These are phyloP conservation scores for Branchellion lobata DNA, from an alignment of 2,888 invertebrate species.

Conservation along the genomic window DNA sequence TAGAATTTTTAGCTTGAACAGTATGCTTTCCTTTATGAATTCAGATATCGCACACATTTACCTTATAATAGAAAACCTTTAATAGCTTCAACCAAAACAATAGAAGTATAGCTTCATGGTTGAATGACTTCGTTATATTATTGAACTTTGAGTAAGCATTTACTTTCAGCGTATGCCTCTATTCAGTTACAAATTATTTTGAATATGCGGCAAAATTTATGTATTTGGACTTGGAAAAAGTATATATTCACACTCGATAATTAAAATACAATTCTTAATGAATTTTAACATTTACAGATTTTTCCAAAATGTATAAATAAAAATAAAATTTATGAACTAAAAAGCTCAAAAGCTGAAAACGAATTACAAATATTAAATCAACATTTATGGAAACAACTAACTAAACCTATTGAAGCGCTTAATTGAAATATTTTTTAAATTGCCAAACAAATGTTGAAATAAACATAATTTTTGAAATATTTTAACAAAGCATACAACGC, in stretches of 20 bases:
- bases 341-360: not conserved
- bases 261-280: too few relatives aligned
- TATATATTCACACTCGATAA: not conserved
- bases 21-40: too few relatives aligned
- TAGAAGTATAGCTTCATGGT: not conserved
- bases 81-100: not conserved
- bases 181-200: not conserved
- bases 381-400: constrained; percentile 16
- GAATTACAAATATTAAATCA: constrained; percentile 11
- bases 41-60: not conserved
- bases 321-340: not conserved
- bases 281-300: too few relatives aligned
- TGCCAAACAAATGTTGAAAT: too few relatives aligned
- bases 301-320: too few relatives aligned
- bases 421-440: not conserved
- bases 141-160: not conserved
- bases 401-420: not conserved
- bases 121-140: not conserved
- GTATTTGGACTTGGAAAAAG: not conserved
- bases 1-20: too few relatives aligned
- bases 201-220: not conserved
- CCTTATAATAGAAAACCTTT: not conserved
- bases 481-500: too few relatives aligned
- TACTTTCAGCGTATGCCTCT: not conserved
- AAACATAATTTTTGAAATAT: too few relatives aligned